Percentiles rank a stretch among this genome's conserved stretches.
These are phyloP conservation scores for Solenopsis invicta DNA, from an alignment of 1,140 invertebrate species.

Conservation along the genomic window DNA sequence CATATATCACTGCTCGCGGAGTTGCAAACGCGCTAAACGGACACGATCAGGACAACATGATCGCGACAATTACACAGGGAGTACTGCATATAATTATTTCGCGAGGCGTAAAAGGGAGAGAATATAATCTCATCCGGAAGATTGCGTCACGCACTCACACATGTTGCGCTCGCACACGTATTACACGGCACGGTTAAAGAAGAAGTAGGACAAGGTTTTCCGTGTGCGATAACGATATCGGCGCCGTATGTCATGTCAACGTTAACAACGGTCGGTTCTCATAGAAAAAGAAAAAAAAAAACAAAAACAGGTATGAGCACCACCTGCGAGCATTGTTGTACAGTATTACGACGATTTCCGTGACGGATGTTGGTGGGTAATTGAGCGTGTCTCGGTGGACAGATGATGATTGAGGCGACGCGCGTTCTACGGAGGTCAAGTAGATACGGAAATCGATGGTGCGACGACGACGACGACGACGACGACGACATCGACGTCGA, in stretches of 20 bases:
- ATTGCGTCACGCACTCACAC: conserved; percentile 52
- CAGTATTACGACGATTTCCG: conserved; percentile 13
- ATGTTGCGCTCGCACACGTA: neutral
- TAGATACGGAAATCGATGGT: conserved; percentile 55
- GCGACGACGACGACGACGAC: neutral
- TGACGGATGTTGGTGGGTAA: conserved; percentile 18
- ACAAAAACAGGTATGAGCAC: neutral
- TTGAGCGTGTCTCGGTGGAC: conserved; percentile 25
- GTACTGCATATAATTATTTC: conserved; percentile 31
- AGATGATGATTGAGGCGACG: conserved; percentile 46
- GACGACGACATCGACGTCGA: neutral
- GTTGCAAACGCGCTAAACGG: neutral
- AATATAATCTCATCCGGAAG: conserved; percentile 45
- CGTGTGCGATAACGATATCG: conserved; percentile 70
- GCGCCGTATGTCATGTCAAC: conserved; percentile 50
- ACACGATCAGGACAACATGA: conserved; percentile 34
- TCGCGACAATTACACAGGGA: conserved; percentile 5
- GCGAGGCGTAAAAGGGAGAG: conserved; percentile 47
- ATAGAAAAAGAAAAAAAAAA: neutral
- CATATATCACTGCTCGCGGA: neutral
- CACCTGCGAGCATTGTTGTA: conserved; percentile 35
- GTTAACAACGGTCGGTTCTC: conserved; percentile 36
- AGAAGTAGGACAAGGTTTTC: conserved; percentile 74
- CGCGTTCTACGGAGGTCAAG: conserved; percentile 49
- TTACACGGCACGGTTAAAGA: neutral